Percentiles rank a stretch among this genome's conserved stretches.
These are phyloP conservation scores for Phortica okadai DNA, from an alignment of 2,888 invertebrate species.

Conservation along the genomic window DNA sequence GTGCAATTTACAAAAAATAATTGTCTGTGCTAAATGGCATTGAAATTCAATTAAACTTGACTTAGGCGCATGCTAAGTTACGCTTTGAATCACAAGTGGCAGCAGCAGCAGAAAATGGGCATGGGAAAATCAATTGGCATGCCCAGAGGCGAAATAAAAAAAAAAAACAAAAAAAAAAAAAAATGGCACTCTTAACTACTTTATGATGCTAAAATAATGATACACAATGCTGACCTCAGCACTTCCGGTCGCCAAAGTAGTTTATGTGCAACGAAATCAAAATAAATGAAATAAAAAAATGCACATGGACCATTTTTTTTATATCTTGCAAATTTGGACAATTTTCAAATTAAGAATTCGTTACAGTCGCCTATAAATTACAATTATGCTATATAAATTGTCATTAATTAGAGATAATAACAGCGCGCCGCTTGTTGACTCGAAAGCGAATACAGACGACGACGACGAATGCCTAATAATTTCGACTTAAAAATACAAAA, in stretches of 20 bases:
- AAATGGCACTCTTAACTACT: not conserved
- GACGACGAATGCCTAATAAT: conserved; percentile 10
- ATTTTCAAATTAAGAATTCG: conserved; percentile 41
- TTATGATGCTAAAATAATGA: not conserved
- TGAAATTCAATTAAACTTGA: conserved; percentile 35
- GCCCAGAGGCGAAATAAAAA: not conserved
- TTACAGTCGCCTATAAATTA: conserved; percentile 49
- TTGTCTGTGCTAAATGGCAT: conserved; percentile 30
- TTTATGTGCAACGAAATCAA: conserved; percentile 1
- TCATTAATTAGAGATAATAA: conserved; percentile 54
- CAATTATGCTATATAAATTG: conserved; percentile 53
- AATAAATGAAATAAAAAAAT: not conserved
- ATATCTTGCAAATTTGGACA: conserved; percentile 8
- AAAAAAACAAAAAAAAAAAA: not conserved
- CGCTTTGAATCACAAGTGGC: not conserved
- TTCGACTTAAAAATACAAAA: conserved; percentile 18
- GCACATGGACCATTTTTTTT: conserved; percentile 14
- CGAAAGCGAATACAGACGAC: not conserved
- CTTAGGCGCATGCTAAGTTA: conserved; percentile 20
- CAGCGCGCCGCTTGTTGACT: conserved; percentile 26
- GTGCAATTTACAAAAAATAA: conserved; percentile 28
- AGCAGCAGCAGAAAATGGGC: not conserved
- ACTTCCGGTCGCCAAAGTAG: conserved; percentile 11
- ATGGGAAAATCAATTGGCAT: not conserved
- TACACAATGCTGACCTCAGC: not conserved